These are phyloP conservation scores for Drosophila rellima DNA, from an alignment of 2,888 invertebrate species.

Conservation along the genomic window DNA sequence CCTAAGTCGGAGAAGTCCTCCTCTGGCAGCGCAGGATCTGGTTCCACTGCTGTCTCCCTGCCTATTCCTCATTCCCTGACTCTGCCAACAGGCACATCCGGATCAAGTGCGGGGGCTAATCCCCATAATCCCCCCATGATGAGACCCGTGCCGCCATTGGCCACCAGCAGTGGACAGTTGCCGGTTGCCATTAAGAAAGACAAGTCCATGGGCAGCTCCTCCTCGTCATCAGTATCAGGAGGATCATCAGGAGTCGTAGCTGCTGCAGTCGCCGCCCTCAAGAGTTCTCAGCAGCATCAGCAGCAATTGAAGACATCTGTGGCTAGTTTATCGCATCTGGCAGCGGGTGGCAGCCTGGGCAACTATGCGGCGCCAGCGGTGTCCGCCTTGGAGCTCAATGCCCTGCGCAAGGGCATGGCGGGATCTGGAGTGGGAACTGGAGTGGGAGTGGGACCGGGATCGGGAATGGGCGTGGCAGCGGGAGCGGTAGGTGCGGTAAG, in stretches of 20 bases:
- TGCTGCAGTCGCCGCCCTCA: conserved; percentile 71
- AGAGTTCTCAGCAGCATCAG: conserved; percentile 61
- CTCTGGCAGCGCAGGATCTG: conserved; percentile 20
- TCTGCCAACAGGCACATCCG: conserved; percentile 6
- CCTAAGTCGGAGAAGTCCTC: conserved; percentile 80
- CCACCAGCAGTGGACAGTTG: conserved; percentile 68
- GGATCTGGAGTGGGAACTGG: conserved; percentile 41
- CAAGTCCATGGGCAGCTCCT: conserved; percentile 28
- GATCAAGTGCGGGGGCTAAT: conserved; percentile 13
- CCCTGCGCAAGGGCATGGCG: conserved; percentile 81
- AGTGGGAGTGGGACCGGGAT: conserved; percentile 39
- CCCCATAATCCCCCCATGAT: conserved; percentile 55
- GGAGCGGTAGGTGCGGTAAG: conserved; percentile 84
- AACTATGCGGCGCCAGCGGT: conserved; percentile 50
- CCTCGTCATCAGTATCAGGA: conserved; percentile 13
- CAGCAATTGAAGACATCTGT: conserved; percentile 72
- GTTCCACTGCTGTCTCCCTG: conserved; percentile 4
- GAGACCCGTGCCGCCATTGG: conserved; percentile 86
- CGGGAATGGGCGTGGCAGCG: conserved; percentile 55
- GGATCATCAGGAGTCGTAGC: conserved; percentile 43
- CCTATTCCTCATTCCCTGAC: conserved; percentile 12
- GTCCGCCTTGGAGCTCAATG: conserved; percentile 65
- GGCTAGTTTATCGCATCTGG: conserved; percentile 68
- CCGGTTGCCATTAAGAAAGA: conserved; percentile 44
- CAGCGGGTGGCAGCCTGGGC: conserved; percentile 63